phyloP scores from a whole-genome alignment of 2,113 vertebrate genomes.

The Cyprinodon brontotheroides region DNA sequence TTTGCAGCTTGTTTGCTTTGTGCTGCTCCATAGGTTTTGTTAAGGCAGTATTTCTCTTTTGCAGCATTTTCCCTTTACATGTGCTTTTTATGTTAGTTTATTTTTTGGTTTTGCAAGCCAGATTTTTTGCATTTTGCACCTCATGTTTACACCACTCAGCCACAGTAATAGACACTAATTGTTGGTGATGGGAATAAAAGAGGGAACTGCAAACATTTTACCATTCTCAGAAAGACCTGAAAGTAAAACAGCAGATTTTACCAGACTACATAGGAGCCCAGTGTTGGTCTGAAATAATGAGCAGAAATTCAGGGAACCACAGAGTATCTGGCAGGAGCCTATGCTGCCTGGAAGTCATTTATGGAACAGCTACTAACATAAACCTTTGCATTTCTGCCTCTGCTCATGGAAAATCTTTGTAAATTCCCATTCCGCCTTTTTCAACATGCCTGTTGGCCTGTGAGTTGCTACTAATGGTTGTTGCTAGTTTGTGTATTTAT shows the following conservation, averaged over 20 bases:
- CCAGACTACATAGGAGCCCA: neutral
- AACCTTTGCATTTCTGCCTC: neutral
- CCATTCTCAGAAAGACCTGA: neutral
- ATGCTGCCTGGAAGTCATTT: neutral
- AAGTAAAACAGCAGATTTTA: neutral
- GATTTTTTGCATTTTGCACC: too few relatives aligned
- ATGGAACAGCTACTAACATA: neutral
- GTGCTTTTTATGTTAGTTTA: too few relatives aligned
- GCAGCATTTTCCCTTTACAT: too few relatives aligned
- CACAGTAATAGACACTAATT: neutral
- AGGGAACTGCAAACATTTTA: neutral
- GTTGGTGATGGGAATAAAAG: too few relatives aligned
- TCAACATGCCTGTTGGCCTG: neutral
- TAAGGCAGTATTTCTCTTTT: too few relatives aligned
- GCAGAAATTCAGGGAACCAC: neutral
- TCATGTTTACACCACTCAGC: too few relatives aligned
- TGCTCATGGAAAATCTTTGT: neutral
- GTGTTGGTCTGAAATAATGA: neutral
- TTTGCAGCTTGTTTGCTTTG: too few relatives aligned
- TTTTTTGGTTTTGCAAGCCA: too few relatives aligned
- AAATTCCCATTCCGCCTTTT: neutral
- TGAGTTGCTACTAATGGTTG: conserved; percentile 26
- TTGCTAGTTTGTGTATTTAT: conserved; percentile 33
- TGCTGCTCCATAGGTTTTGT: too few relatives aligned
- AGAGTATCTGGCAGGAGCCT: neutral